Evolutionary conservation across 2,113 vertebrate genomes (phyloP), one percentile per base, ranked within the genome.

Genomic region (Pleuronectes platessa): DNA sequence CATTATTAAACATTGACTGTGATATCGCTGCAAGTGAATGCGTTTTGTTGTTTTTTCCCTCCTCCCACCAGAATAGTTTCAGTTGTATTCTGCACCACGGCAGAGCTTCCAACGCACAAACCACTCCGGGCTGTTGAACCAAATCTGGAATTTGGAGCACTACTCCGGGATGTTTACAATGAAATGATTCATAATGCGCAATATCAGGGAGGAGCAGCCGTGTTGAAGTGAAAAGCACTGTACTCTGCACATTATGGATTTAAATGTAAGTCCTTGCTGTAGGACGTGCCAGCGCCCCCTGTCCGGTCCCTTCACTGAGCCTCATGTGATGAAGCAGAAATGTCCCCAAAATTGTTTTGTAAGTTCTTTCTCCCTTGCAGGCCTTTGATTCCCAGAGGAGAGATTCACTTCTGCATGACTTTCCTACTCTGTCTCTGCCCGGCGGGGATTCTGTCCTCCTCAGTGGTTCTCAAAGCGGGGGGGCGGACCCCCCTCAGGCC

Each of bases 1-100:
- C 59, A 63, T 89, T 84, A 61, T 82, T 68, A 85, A 86, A 79
- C 82, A 81, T 15, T 63, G 72, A 77, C 84, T 63, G 53, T 71
- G 78, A 75, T 76, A 53, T 78, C 58, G 53, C 77, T 75, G 64
- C 24, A 35, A 68, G 82, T 35, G n/a, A 76, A 8, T 65, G 18
- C 45, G 51, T 10, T 4, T 9, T 71, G 47, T 23, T 24, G 13
- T 4, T 45, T 71, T 14, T 10, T 7, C 17, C 23, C 23, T 72
- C 18, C 49, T n/a, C 71, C 74, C 40, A 75, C 14, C 62, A 76
- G 74, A 74, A 47, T 53, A 74, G 68, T 51, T 64, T 71, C 73
- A 81, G 71, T 83, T 27, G 62, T 78, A 68, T n/a, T 45, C 56
- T 56, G 68, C 60, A 82, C 79, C 72, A 10, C 8, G 45, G 45